phyloP scores from a whole-genome alignment of 2,888 invertebrate genomes.

The Tholera decimalis region DNA sequence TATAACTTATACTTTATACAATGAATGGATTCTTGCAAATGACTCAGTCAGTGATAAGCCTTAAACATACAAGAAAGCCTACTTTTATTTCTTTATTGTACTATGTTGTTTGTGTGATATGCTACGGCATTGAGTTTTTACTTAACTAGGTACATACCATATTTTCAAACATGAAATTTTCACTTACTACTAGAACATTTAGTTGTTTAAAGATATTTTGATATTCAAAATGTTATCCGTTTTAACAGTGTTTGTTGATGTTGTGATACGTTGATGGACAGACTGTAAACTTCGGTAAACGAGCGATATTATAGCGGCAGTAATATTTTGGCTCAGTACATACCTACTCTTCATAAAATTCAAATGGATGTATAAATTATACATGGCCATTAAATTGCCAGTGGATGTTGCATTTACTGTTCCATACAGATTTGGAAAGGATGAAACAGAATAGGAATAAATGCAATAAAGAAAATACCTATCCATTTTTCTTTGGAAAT shows the following conservation, averaged over 20 bases:
- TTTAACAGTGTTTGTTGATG: constrained; percentile 29
- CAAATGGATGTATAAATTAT: constrained; percentile 36
- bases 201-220: neutral
- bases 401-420: constrained; percentile 20
- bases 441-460: too few species aligned
- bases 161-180: neutral
- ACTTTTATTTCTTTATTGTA: neutral
- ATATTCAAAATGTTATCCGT: neutral
- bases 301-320: constrained; percentile 27
- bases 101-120: neutral
- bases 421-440: constrained; percentile 19
- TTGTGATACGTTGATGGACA: constrained; percentile 43
- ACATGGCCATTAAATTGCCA: constrained; percentile 38
- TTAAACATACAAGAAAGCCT: neutral
- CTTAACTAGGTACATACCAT: neutral
- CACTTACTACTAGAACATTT: neutral
- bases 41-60: neutral
- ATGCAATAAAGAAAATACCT: too few species aligned
- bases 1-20: too few species aligned
- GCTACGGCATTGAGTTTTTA: neutral
- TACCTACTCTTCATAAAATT: constrained; percentile 17
- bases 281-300: constrained; percentile 39
- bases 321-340: constrained; percentile 32
- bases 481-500: too few species aligned
- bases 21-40: neutral